Evolutionary conservation across 2,888 invertebrate species (phyloP).

Genomic region (Fissipunctia ypsillon): DNA sequence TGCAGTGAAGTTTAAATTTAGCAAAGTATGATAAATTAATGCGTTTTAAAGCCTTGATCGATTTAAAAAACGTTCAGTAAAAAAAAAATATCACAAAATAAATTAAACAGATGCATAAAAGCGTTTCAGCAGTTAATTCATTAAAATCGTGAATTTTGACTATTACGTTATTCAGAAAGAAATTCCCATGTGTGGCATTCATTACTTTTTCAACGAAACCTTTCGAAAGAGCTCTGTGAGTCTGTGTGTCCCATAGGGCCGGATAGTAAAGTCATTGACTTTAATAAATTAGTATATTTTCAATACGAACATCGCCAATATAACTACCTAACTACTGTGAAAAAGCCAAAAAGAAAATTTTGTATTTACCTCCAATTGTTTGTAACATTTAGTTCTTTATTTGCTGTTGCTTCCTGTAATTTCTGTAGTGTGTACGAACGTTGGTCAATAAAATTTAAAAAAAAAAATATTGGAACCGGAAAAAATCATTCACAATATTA

Average conservation of each 20-base stretch:
- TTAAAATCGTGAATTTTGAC: conserved; percentile 30
- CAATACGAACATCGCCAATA: conserved; percentile 11
- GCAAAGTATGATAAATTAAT: no score
- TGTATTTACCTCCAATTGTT: no score
- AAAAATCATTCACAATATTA: no score
- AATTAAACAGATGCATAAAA: background rate
- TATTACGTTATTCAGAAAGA: conserved; percentile 31
- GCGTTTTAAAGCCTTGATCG: no score
- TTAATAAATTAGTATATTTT: conserved; percentile 44
- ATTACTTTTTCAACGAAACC: conserved; percentile 50
- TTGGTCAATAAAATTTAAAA: no score
- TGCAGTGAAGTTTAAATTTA: background rate
- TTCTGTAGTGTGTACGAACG: no score
- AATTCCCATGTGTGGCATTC: conserved; percentile 47
- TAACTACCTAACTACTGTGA: background rate
- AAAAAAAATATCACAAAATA: background rate
- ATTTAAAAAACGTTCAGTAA: background rate
- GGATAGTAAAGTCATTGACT: conserved; percentile 34
- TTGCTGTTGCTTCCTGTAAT: no score
- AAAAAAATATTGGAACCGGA: no score
- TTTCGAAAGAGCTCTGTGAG: conserved; percentile 44
- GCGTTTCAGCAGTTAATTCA: conserved; percentile 23
- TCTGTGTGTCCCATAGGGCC: conserved; percentile 20
- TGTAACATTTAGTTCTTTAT: no score
- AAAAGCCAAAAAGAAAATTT: background rate